phyloP scores from a whole-genome alignment of 2,797 vertebrate genomes.

The Gambusia yucatana region DNA sequence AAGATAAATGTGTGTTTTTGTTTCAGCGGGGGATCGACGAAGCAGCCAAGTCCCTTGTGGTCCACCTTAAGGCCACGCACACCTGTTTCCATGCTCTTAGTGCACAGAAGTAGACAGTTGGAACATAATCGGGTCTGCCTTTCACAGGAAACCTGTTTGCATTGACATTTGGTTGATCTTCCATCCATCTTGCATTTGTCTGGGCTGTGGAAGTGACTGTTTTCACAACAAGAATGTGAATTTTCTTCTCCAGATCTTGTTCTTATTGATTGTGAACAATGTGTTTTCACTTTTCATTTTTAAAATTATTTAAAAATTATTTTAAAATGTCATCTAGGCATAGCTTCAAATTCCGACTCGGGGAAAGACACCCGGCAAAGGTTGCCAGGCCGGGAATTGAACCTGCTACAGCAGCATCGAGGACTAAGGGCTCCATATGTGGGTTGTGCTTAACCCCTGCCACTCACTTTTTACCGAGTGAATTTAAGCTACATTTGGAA shows the following conservation, averaged over 20 bases:
- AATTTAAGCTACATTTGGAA: not conserved
- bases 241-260: not conserved
- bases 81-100: constrained; percentile 37
- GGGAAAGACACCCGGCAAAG: too few species aligned
- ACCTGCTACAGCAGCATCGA: too few species aligned
- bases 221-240: constrained; percentile 18
- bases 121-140: constrained; percentile 39
- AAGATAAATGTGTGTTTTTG: constrained; percentile 31
- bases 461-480: not conserved
- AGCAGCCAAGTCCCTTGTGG: constrained; percentile 48
- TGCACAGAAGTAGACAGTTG: constrained; percentile 38
- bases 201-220: not conserved
- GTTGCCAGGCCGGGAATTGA: too few species aligned
- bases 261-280: constrained; percentile 2
- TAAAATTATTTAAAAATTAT: not conserved
- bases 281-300: constrained; percentile 1
- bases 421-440: too few species aligned
- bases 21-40: constrained; percentile 46
- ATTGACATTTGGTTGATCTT: constrained; percentile 16
- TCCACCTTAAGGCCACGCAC: constrained; percentile 38
- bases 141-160: not conserved
- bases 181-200: constrained; percentile 12
- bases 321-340: not conserved
- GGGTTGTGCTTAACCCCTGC: too few species aligned
- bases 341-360: not conserved